A percentile compares a stretch with the other conserved stretches of the same genome.
Conservation (phyloP, 2,888 invertebrate genomes). For the Andricus curvator region DNA sequence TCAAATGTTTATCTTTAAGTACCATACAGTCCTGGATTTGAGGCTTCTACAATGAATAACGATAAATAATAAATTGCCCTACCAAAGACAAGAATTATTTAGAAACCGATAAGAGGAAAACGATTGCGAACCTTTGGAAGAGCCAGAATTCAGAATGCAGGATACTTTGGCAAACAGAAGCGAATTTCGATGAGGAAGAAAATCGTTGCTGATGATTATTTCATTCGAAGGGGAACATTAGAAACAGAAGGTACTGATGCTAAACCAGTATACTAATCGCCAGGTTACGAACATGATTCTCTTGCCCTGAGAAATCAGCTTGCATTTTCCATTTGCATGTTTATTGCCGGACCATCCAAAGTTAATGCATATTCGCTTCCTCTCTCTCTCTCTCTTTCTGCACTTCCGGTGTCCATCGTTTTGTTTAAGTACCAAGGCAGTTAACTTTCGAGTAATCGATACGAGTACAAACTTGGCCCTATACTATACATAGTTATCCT, state of each 20-base stretch:
- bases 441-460: conserved; percentile 27
- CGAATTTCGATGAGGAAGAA: conserved; percentile 20
- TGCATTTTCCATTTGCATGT: conserved; percentile 61
- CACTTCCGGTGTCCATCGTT: background rate
- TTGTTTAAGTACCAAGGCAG: background rate
- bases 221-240: conserved; percentile 22
- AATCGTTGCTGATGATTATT: conserved; percentile 24
- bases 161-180: conserved; percentile 13
- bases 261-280: conserved; percentile 60
- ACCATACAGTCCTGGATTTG: background rate
- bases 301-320: conserved; percentile 37
- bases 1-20: too few species aligned
- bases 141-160: background rate
- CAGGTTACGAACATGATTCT: conserved; percentile 45
- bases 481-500: background rate
- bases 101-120: background rate
- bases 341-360: conserved; percentile 53
- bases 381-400: conserved; percentile 7
- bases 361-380: background rate
- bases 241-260: conserved; percentile 44
- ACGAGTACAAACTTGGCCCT: conserved; percentile 24
- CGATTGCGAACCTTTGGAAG: background rate
- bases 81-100: background rate
- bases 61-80: background rate
- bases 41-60: background rate